Evolutionary conservation across 1,140 invertebrate species (phyloP), one percentile per base, ranked within the genome.

Genomic region (Trichonephila clavipes): DNA sequence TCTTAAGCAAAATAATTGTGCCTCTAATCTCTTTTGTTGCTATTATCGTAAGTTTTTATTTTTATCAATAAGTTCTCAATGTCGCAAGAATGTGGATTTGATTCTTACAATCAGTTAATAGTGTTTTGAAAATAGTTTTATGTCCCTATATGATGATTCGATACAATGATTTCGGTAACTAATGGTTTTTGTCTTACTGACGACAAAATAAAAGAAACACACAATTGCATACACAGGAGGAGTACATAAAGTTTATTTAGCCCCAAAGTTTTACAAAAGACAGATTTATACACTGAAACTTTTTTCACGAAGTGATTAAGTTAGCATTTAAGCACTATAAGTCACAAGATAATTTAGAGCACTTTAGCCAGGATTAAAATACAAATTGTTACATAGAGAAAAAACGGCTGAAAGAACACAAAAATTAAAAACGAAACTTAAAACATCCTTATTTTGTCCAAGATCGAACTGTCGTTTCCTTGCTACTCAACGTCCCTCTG

Each of bases 371-470:
- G 8, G 85, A 87, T 87, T 87, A 87, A 87, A 87, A 87, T 87
- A 87, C 85, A 40, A 62, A 87, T 87, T 14, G 85, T 87, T 87
- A 87, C 61, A 87, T 62, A 62, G 58, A 87, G 85, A 87, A 62
- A 51, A 51, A 51, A 86, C 44, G 64, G 0, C 19, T 86, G 28
- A 58, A 86, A 28, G 12, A 61, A 87, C 85, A 64, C 28, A 28
- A 87, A 64, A 18, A 62, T 44, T 85, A n/a, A 64, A 34, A 64
- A 58, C n/a, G 85, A 51, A 72, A 72, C 69, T 72, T 28, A 72
- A 28, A 72, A 66, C 21, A n/a, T 21, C 64, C 24, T 66, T 66
- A 66, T 72, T 34, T 34, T 34, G 69, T 72, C 69, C 69, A 72
- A 28, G 69, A 72, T 72, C 28, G n/a, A 14, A 14, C 64, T 66